Evolutionary conservation across 2,113 vertebrate genomes (phyloP), one percentile per base, ranked within the genome.

Genomic region (Syngnathus typhle): DNA sequence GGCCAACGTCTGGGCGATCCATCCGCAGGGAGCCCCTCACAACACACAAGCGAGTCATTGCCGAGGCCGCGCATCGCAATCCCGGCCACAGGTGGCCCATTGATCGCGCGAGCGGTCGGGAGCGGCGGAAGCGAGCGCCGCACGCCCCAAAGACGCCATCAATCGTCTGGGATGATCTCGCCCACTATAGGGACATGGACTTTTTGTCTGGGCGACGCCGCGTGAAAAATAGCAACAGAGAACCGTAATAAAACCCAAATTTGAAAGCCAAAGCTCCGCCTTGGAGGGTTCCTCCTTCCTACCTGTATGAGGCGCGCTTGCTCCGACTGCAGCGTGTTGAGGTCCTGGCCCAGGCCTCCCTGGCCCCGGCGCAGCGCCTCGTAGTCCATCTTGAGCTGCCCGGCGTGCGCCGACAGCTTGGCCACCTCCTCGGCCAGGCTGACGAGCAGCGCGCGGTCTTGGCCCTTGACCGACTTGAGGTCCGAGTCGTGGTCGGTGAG

Each of bases 221-320:
- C 69, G 52, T 65, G 51, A 77, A 82, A 68, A 81, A 67, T 69
- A 63, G 44, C 75, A 11, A 41, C 8, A 11, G 8, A 37, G 71
- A 76, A 71, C 69, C 51, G 5, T 9, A 9, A 2, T 54, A 3
- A 54, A 54, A 54, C 3, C 51, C 6, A 47, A 18, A 47, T 47
- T 7, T 47, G 46, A 18, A 47, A 5, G 15, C 15, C 18, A 7
- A 47, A 43, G 41, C 3, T 47, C 15, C 16, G 1, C 1, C 44
- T 15, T 15, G 0, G 39, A 3, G 0, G 39, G 13, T 56, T 32
- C 5, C 23, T 15, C 9, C 23, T 67, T 18, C 66, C 81, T 70
- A 99, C 97, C 95, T 98, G 95, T 86, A 96, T 93, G 76, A 99
- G 94, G 75, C 91, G 93, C 6, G 94, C 93, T 83, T 98, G 96